Evolutionary conservation across 1,140 invertebrate species (phyloP), one percentile per base, ranked within the genome.

Genomic region (Drosophila kikkawai): DNA sequence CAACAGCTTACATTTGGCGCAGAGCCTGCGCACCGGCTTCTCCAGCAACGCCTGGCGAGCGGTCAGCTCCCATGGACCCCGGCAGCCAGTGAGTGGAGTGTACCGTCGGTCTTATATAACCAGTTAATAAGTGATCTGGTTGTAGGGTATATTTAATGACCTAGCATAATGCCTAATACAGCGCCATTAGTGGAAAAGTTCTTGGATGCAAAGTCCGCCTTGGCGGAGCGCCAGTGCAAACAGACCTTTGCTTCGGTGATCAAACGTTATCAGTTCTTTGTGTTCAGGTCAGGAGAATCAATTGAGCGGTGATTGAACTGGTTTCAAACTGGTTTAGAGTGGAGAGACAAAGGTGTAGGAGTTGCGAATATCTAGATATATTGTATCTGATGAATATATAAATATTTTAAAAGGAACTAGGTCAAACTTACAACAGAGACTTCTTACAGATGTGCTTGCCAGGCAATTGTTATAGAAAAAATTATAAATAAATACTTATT

Each of bases 41-140:
- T 67, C 67, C 32, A 67, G 59, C 36, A 91, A 90, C 22, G 65
- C 71, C 50, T 90, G 86, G 70, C 69, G 85, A 32, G 79, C 82
- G 5, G 50, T 65, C 44, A 90, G 86, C 58, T 58, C 60, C 29
- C 86, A 91, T 41, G 85, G 82, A 68, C 75, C 85, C 60, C 59
- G 86, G 13, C 85, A 88, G 47, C 86, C 85, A 51, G 85, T 90
- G 75, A 90, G 85, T 88, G 22, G 71, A 90, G 85, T 88, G 22
- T 55, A 13, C 2, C 51, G 8, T 55, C 7, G 17, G 37, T 26
- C 42, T 71, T 74, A 73, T 60, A 39, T 73, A 73, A 59, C 37
- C 53, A 15, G 11, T 32, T 15, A 12, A 22, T 17, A 29, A 42
- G 36, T 45, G 63, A 39, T 44, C 44, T 36, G 32, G 22, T 11